A percentile compares a stretch with the other conserved stretches of the same genome.
Evolutionary conservation across 2,797 vertebrate species (phyloP).

Genomic region (Enteromius thamalakanensis): DNA sequence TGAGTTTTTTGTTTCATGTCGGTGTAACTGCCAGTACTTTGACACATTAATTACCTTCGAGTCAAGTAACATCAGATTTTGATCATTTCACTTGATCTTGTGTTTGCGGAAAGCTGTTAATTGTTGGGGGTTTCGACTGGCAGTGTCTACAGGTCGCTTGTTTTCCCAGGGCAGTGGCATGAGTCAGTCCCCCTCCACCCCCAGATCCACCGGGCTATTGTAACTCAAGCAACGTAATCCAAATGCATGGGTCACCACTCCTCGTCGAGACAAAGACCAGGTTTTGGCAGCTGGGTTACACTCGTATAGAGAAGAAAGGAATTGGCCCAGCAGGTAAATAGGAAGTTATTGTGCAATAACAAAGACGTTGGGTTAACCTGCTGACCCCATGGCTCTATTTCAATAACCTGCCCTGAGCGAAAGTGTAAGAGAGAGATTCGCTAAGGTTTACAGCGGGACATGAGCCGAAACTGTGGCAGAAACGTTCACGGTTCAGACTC

Average conservation of each 20-base stretch:
- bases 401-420: conserved; percentile 67
- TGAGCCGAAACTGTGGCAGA: background rate
- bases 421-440: background rate
- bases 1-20: conserved; percentile 32
- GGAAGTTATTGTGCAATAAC: conserved; percentile 77
- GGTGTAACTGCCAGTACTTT: conserved; percentile 32
- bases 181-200: conserved; percentile 58
- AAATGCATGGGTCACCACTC: conserved; percentile 65
- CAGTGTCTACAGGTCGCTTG: background rate
- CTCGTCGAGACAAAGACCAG: conserved; percentile 60
- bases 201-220: conserved; percentile 59
- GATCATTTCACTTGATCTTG: conserved; percentile 28
- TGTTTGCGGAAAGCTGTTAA: background rate
- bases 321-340: conserved; percentile 81
- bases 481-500: background rate
- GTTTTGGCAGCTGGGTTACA: conserved; percentile 72
- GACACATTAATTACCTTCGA: conserved; percentile 28
- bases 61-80: conserved; percentile 12
- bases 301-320: conserved; percentile 71
- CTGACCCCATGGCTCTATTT: conserved; percentile 77
- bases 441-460: background rate
- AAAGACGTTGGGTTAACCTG: conserved; percentile 79
- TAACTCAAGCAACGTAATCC: conserved; percentile 74
- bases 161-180: conserved; percentile 34
- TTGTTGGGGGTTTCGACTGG: background rate